Conservation (phyloP, 2,797 vertebrate genomes). For the Gallinago nigripennis region DNA sequence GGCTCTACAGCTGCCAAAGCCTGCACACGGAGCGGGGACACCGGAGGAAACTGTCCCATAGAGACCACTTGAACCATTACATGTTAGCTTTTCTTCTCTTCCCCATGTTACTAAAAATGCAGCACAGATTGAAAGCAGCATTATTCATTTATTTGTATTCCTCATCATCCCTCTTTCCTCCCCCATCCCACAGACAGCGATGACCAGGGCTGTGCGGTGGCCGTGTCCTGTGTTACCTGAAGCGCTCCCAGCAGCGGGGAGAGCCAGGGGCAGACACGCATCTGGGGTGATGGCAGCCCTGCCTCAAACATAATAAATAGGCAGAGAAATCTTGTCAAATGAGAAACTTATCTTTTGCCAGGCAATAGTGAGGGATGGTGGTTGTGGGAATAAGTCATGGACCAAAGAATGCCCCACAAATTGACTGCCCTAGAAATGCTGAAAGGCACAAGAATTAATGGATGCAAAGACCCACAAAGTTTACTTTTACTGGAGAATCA, state of each 20-base stretch:
- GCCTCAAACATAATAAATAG: background rate
- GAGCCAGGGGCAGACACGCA: accelerated
- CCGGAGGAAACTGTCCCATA: background rate
- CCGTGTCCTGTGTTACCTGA: accelerated
- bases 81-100: background rate
- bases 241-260: accelerated
- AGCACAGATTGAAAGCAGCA: background rate
- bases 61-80: background rate
- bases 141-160: background rate
- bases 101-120: background rate
- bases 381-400: conserved; percentile 12
- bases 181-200: accelerated
- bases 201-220: background rate
- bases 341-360: background rate
- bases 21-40: background rate
- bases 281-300: background rate
- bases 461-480: background rate
- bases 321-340: background rate
- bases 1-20: background rate
- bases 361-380: background rate
- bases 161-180: background rate
- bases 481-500: conserved; percentile 55
- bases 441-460: background rate
- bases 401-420: conserved; percentile 26
- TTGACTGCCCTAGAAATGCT: background rate